Evolutionary conservation across 2,113 vertebrate species (phyloP).

Genomic region (Riparia riparia): DNA sequence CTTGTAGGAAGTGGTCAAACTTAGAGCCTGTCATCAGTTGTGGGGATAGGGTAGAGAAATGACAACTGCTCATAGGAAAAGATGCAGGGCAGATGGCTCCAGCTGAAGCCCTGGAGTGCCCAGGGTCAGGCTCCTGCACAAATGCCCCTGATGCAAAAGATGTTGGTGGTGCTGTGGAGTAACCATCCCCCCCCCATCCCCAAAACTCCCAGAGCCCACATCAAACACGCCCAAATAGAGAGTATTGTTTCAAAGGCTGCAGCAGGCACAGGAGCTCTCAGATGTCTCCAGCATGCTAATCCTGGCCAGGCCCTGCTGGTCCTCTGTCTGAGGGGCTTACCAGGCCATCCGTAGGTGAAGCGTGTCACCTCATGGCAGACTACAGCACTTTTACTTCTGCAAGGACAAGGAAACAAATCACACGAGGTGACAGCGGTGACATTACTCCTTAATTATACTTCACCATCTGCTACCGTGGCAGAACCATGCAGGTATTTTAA

Average conservation of each 20-base stretch:
- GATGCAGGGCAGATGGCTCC: background rate
- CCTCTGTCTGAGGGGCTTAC: background rate
- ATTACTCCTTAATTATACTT: constrained; percentile 9
- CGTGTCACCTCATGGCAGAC: constrained; percentile 30
- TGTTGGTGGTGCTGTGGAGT: background rate
- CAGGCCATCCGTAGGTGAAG: background rate
- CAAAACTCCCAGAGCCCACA: background rate
- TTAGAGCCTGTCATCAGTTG: background rate
- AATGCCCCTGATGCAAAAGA: rapidly evolving
- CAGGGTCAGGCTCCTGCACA: background rate
- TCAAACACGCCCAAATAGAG: background rate
- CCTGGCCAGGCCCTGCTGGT: background rate
- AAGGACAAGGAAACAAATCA: constrained; percentile 34
- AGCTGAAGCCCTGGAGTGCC: background rate
- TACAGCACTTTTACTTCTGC: constrained; percentile 37
- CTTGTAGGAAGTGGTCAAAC: background rate
- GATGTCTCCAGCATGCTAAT: background rate
- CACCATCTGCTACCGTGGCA: constrained; percentile 1
- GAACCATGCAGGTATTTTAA: constrained; percentile 6
- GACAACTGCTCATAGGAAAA: background rate
- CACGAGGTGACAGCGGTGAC: background rate
- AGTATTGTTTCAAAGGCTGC: background rate
- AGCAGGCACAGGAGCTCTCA: background rate
- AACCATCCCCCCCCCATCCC: no score
- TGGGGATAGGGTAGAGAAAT: background rate